These are phyloP conservation scores for Macquaria ambigua DNA, from an alignment of 2,113 vertebrate species.

Conservation along the genomic window DNA sequence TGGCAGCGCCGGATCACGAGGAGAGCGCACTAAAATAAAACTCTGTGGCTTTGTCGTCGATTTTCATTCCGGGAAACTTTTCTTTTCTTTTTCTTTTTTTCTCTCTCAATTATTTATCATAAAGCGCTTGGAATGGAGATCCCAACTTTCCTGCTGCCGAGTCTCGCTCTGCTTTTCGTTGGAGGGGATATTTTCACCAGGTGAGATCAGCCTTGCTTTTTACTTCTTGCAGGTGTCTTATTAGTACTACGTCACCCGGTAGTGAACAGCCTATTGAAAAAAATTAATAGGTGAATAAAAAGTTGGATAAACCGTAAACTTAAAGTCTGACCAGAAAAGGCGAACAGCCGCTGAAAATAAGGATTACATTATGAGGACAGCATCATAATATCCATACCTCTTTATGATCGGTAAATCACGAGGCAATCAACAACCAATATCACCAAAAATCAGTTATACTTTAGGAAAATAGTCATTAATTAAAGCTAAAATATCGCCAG, in stretches of 20 bases:
- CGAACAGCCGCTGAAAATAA: background rate
- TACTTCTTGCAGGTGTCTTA: conserved; percentile 32
- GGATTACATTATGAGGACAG: background rate
- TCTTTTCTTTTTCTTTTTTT: background rate
- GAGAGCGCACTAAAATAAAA: conserved; percentile 60
- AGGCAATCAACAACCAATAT: background rate
- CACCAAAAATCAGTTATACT: background rate
- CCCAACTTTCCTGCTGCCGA: conserved; percentile 72
- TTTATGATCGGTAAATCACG: background rate
- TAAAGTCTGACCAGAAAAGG: background rate
- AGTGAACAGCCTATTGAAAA: background rate
- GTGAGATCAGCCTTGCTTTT: conserved; percentile 67
- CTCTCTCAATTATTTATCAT: background rate
- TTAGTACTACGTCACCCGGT: too few species aligned
- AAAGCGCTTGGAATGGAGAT: conserved; percentile 74
- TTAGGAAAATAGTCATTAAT: background rate
- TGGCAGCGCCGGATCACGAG: conserved; percentile 61
- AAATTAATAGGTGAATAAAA: background rate
- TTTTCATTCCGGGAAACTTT: conserved; percentile 49
- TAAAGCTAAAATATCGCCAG: background rate
- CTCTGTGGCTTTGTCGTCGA: conserved; percentile 20
- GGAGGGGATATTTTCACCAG: conserved; percentile 78
- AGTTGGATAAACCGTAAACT: background rate
- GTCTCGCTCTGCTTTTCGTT: conserved; percentile 72
- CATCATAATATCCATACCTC: background rate